These are phyloP conservation scores for Nematopogon swammerdamellus DNA, from an alignment of 2,888 invertebrate species.

Conservation along the genomic window DNA sequence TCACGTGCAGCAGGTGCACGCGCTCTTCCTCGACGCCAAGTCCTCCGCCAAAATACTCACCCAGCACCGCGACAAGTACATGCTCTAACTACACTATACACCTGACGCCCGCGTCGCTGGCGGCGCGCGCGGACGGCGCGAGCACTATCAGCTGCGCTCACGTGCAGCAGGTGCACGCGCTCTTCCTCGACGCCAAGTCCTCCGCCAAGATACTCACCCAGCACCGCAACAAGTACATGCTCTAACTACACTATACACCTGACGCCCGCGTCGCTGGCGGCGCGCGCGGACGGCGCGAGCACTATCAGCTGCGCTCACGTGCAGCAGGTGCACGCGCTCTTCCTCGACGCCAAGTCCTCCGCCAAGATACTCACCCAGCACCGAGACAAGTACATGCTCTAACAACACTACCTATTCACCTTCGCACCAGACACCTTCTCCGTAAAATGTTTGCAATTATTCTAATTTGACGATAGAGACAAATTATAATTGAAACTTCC, in stretches of 20 bases:
- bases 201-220: constrained; percentile 90
- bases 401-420: too few relatives aligned
- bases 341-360: constrained; percentile 95
- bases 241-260: constrained; percentile 40
- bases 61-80: too few relatives aligned
- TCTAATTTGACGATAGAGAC: too few relatives aligned
- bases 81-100: too few relatives aligned
- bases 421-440: too few relatives aligned
- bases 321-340: constrained; percentile 78
- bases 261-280: constrained; percentile 58
- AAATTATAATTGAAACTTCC: too few relatives aligned
- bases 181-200: constrained; percentile 96
- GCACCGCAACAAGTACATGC: constrained; percentile 90
- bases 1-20: too few relatives aligned
- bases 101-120: constrained; percentile 86
- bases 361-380: constrained; percentile 88
- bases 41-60: too few relatives aligned
- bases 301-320: constrained; percentile 80
- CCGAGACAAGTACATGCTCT: constrained; percentile 91
- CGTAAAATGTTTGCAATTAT: too few relatives aligned
- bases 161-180: constrained; percentile 74
- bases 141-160: constrained; percentile 75
- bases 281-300: constrained; percentile 82
- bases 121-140: constrained; percentile 87
- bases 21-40: too few relatives aligned